These are phyloP conservation scores for Notiomystis cincta DNA, from an alignment of 2,113 vertebrate species.

Conservation along the genomic window DNA sequence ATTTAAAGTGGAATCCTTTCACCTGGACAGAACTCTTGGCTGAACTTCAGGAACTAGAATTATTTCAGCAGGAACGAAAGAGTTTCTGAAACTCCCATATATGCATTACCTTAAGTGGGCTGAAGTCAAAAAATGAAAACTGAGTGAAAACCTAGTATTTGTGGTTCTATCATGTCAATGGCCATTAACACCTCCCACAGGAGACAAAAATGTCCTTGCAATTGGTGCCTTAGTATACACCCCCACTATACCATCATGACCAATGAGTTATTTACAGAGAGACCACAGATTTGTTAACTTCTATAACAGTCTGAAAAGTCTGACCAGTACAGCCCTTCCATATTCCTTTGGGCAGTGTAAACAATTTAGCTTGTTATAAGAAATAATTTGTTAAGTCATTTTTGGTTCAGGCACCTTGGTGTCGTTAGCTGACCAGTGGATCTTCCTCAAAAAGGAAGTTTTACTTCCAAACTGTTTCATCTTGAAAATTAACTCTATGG, in stretches of 20 bases:
- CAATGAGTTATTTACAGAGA: not conserved
- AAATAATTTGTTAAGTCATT: not conserved
- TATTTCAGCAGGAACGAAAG: not conserved
- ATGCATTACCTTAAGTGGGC: not conserved
- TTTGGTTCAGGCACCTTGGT: not conserved
- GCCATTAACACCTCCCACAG: not conserved
- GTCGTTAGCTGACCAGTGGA: not conserved
- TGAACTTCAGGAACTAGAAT: not conserved
- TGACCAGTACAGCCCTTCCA: not conserved
- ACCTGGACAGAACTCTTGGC: not conserved
- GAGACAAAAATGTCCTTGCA: not conserved
- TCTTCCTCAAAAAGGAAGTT: not conserved
- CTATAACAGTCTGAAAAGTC: not conserved
- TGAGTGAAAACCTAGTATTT: not conserved
- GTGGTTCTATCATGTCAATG: not conserved
- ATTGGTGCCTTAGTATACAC: not conserved
- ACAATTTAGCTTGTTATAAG: not conserved
- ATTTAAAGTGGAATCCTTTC: not conserved
- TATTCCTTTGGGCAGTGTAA: not conserved
- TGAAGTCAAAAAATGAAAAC: not conserved
- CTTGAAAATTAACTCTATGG: not conserved
- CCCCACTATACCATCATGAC: not conserved
- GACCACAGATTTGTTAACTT: not conserved
- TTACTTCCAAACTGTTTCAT: not conserved
- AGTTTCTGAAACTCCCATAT: not conserved